phyloP scores from a whole-genome alignment of 2,113 vertebrate genomes.

The Mohoua ochrocephala region DNA sequence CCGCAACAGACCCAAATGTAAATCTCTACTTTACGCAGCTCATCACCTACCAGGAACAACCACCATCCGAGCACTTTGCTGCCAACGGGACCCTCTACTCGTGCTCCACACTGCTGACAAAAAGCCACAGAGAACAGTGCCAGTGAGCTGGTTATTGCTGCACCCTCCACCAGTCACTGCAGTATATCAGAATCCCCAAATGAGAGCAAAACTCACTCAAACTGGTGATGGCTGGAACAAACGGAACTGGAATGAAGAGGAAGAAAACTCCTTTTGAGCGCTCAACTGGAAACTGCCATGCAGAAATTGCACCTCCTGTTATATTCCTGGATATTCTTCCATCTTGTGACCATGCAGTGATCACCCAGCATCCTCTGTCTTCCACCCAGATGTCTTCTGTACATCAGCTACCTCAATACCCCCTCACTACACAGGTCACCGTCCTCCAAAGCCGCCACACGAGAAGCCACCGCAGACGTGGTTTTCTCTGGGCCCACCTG shows the following conservation, averaged over 20 bases:
- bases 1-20: neutral
- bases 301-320: neutral
- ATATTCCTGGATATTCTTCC: accelerated
- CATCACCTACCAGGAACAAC: neutral
- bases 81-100: neutral
- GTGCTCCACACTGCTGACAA: neutral
- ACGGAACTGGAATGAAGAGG: neutral
- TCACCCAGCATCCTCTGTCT: neutral
- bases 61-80: neutral
- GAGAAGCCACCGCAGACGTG: neutral
- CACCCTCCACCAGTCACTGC: neutral
- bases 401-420: accelerated
- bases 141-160: neutral
- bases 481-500: neutral
- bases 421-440: neutral
- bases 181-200: neutral
- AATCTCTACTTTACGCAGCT: neutral
- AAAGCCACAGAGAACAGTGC: neutral
- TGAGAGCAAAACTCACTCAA: neutral
- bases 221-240: neutral
- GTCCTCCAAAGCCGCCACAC: neutral
- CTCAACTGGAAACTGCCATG: neutral
- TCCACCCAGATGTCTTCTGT: neutral
- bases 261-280: neutral
- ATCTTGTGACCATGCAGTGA: accelerated